phyloP scores from a whole-genome alignment of 1,140 invertebrate genomes.

The Cyphomyrmex costatus region DNA sequence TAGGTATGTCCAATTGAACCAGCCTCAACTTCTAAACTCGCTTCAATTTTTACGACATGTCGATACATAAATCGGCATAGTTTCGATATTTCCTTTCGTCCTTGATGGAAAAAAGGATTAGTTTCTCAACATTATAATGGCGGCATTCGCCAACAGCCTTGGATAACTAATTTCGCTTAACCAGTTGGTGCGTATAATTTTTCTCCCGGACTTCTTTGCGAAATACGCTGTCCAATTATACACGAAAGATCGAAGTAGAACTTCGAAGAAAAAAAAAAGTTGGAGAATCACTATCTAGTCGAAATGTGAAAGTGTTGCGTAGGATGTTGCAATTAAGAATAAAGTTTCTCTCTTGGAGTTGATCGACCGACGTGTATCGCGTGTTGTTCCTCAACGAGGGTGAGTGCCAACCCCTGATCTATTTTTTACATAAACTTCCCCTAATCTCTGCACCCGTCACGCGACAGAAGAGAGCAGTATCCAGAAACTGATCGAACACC shows the following conservation, averaged over 20 bases:
- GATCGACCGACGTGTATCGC: not conserved
- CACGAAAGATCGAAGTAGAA: conserved; percentile 9
- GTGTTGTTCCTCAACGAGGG: not conserved
- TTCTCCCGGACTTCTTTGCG: conserved; percentile 4
- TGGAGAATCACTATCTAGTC: not conserved
- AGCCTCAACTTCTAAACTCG: not conserved
- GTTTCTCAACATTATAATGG: conserved; percentile 27
- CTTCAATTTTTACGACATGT: not conserved
- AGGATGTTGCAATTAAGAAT: conserved; percentile 25
- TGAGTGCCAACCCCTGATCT: not conserved
- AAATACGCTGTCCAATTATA: conserved; percentile 38
- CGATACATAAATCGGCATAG: not conserved
- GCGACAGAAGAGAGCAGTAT: not conserved
- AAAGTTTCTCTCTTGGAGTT: not conserved
- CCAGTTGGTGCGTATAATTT: conserved; percentile 24
- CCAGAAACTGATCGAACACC: not conserved
- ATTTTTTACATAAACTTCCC: conserved; percentile 20
- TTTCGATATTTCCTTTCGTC: conserved; percentile 19
- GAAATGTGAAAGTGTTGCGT: not conserved
- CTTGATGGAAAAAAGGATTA: conserved; percentile 1
- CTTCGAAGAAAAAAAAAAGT: not conserved
- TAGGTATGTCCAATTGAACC: not conserved
- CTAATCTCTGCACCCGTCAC: not conserved
- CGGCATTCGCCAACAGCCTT: not conserved
- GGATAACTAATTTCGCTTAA: conserved; percentile 40